A percentile compares a stretch with the other conserved stretches of the same genome.
phyloP scores from a whole-genome alignment of 2,113 vertebrate genomes.

The Trogon melanurus region DNA sequence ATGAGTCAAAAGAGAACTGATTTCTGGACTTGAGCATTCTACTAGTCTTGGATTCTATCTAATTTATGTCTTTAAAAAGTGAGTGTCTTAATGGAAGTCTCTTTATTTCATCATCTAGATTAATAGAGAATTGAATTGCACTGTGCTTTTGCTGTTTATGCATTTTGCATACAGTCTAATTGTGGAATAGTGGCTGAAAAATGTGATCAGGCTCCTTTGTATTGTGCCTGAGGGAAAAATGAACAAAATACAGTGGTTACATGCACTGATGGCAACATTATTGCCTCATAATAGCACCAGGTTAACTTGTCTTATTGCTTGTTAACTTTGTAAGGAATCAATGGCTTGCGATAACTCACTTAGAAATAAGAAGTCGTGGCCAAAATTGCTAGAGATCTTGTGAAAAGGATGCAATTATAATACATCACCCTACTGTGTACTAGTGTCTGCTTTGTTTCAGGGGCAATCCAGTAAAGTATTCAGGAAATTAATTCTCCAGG shows the following conservation, averaged over 20 bases:
- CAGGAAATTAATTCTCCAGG: background rate
- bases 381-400: conserved; percentile 54
- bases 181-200: conserved; percentile 64
- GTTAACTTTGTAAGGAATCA: conserved; percentile 76
- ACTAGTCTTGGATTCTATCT: background rate
- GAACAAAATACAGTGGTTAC: conserved; percentile 68
- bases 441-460: conserved; percentile 1
- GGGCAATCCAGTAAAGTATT: background rate
- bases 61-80: background rate
- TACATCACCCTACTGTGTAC: background rate
- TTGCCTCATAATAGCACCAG: conserved; percentile 53
- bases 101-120: conserved; percentile 30
- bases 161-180: conserved; percentile 66
- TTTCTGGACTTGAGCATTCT: background rate
- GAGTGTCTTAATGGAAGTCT: background rate
- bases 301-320: conserved; percentile 73
- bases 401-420: conserved; percentile 26
- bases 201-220: conserved; percentile 59
- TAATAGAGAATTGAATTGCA: conserved; percentile 32
- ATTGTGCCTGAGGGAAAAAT: conserved; percentile 72
- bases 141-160: conserved; percentile 30
- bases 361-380: conserved; percentile 56
- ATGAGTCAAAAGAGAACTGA: background rate
- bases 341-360: conserved; percentile 64
- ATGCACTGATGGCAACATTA: conserved; percentile 68